These are phyloP conservation scores for Nibea coibor DNA, from an alignment of 2,113 vertebrate species.

Conservation along the genomic window DNA sequence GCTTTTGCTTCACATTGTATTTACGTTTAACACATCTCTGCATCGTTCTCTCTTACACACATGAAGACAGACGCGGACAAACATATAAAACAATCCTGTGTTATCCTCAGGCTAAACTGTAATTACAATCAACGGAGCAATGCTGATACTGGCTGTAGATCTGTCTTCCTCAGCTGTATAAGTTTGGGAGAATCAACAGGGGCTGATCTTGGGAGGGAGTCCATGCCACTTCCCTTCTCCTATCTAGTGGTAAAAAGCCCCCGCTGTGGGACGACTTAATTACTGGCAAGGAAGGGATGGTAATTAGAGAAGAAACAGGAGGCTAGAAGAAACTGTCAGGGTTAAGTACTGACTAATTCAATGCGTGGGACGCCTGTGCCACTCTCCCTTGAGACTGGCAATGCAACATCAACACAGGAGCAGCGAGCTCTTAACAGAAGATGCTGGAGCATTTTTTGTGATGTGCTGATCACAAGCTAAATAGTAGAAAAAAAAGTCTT, in stretches of 20 bases:
- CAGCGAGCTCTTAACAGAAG: slow-evolving; percentile 49
- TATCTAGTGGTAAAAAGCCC: slow-evolving; percentile 79
- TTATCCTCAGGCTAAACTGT: slow-evolving; percentile 17
- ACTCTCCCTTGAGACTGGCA: slow-evolving; percentile 71
- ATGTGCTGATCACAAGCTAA: slow-evolving; percentile 29
- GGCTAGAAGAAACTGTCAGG: slow-evolving; percentile 82
- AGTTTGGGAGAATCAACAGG: slow-evolving; percentile 60
- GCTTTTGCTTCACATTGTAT: background rate
- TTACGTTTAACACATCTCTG: background rate
- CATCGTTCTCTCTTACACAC: background rate
- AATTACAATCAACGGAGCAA: slow-evolving; percentile 37
- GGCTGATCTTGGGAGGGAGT: slow-evolving; percentile 62
- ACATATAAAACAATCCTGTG: background rate
- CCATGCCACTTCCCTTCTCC: slow-evolving; percentile 66
- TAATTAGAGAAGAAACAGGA: slow-evolving; percentile 83
- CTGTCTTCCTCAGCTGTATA: slow-evolving; percentile 40
- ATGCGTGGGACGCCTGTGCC: slow-evolving; percentile 71
- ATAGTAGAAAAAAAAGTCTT: no score
- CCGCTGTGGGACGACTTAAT: slow-evolving; percentile 80
- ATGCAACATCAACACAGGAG: slow-evolving; percentile 58
- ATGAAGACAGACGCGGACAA: slow-evolving; percentile 2
- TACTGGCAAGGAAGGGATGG: slow-evolving; percentile 77
- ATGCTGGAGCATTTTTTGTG: slow-evolving; percentile 29
- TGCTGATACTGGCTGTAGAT: slow-evolving; percentile 27
- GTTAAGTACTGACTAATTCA: slow-evolving; percentile 85